Conservation (phyloP, 2,113 vertebrate genomes). For the Pelmatolapia mariae region DNA sequence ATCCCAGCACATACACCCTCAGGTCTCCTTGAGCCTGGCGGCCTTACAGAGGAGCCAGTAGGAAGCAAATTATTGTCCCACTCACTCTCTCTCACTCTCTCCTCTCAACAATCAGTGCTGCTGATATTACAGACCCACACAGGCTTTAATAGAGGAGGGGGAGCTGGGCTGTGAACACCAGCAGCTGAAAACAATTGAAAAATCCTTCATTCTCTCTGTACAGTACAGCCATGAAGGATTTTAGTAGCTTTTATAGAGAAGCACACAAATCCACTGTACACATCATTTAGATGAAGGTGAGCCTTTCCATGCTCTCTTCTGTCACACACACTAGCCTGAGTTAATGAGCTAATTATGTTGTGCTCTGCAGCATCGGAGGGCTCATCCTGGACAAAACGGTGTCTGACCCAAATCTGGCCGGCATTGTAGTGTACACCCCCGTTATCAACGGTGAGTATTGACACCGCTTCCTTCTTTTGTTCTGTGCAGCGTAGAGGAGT, state of each 20-base stretch:
- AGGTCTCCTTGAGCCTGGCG: constrained; percentile 12
- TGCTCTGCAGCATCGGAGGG: constrained; percentile 86
- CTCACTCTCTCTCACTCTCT: neutral
- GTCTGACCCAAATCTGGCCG: constrained; percentile 91
- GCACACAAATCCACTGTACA: neutral
- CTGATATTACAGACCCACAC: neutral
- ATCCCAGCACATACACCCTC: neutral
- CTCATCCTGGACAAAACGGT: constrained; percentile 98
- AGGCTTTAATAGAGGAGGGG: neutral
- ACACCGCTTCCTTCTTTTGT: neutral
- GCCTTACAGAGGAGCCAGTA: neutral
- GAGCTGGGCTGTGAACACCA: neutral
- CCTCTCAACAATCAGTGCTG: neutral
- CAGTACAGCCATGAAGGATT: neutral
- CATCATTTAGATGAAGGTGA: neutral
- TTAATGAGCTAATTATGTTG: constrained; percentile 5
- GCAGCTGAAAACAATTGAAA: neutral
- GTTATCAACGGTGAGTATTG: constrained; percentile 91
- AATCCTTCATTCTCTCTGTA: neutral
- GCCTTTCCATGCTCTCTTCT: neutral
- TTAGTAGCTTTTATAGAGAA: neutral
- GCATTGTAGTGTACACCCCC: constrained; percentile 96
- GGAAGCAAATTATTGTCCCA: neutral
- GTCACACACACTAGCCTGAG: neutral
- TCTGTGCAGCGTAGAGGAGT: neutral